These are phyloP conservation scores for Tribolium castaneum DNA, from an alignment of 1,140 invertebrate genomes.

Conservation along the genomic window DNA sequence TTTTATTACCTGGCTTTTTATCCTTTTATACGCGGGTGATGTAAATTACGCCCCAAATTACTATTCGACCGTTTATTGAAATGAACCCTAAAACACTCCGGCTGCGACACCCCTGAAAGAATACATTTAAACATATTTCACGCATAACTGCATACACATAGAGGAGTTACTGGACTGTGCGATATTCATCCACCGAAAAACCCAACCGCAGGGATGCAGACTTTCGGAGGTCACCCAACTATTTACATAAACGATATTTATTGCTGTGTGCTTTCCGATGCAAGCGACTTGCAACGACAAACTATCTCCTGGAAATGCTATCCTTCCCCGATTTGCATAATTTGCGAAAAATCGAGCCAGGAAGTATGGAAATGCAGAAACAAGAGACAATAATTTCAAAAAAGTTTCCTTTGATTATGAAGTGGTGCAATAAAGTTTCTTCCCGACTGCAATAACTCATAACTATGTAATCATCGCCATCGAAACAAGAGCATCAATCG, in stretches of 20 bases:
- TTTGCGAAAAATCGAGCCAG: not conserved
- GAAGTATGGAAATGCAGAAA: not conserved
- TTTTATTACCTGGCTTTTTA: slow-evolving; percentile 40
- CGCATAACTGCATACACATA: slow-evolving; percentile 41
- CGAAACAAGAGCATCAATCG: slow-evolving; percentile 15
- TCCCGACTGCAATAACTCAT: slow-evolving; percentile 25
- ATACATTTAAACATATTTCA: slow-evolving; percentile 54
- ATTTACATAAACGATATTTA: slow-evolving; percentile 21
- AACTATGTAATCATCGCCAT: slow-evolving; percentile 21
- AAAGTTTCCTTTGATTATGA: not conserved
- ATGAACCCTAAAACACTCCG: slow-evolving; percentile 25
- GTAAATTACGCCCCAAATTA: slow-evolving; percentile 34
- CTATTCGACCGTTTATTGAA: slow-evolving; percentile 33
- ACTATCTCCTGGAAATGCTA: not conserved
- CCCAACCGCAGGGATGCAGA: slow-evolving; percentile 12
- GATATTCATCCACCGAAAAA: slow-evolving; percentile 36
- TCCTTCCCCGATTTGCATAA: not conserved
- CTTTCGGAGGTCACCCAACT: not conserved
- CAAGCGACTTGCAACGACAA: not conserved
- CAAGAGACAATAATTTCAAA: too few species aligned
- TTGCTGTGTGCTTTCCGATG: not conserved
- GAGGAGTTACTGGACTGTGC: slow-evolving; percentile 49
- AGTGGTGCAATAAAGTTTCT: not conserved
- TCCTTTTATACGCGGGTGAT: slow-evolving; percentile 20
- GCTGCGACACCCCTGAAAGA: slow-evolving; percentile 39